phyloP scores from a whole-genome alignment of 2,113 vertebrate species.

The Electrona antarctica region DNA sequence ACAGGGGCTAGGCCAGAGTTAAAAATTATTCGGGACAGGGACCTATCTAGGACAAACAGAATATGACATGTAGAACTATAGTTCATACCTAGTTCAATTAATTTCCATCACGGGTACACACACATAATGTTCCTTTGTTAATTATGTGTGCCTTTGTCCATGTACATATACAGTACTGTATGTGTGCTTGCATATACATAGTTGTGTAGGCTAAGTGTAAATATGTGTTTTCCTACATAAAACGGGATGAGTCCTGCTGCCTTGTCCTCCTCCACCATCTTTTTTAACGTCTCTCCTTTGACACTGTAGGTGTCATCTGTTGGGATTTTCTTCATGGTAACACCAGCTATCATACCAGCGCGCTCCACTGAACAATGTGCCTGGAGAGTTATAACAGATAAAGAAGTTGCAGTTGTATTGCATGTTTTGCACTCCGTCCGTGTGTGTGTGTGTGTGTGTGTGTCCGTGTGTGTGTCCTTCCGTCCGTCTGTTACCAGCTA shows the following conservation, averaged over 20 bases:
- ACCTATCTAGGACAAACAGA: no score
- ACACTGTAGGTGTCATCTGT: constrained; percentile 83
- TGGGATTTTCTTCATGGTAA: constrained; percentile 84
- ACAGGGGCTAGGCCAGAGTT: no score
- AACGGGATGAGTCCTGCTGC: constrained; percentile 90
- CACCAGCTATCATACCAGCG: constrained; percentile 86
- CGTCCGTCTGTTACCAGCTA: no score
- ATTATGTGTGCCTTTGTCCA: no score
- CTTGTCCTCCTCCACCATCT: constrained; percentile 87
- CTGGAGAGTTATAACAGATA: constrained; percentile 65
- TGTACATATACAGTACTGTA: background rate
- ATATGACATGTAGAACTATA: no score
- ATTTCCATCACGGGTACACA: no score
- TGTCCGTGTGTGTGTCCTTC: no score
- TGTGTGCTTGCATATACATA: background rate
- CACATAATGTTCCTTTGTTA: no score
- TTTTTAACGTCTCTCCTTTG: constrained; percentile 78
- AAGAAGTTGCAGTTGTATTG: background rate
- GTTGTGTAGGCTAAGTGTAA: background rate
- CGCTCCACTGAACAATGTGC: constrained; percentile 95
- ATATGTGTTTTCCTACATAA: constrained; percentile 83
- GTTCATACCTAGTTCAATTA: no score
- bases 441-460: no score
- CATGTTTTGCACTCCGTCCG: no score
- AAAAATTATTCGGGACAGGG: no score